Conservation (phyloP, 2,888 invertebrate species). For the Heliconius ismenius region DNA sequence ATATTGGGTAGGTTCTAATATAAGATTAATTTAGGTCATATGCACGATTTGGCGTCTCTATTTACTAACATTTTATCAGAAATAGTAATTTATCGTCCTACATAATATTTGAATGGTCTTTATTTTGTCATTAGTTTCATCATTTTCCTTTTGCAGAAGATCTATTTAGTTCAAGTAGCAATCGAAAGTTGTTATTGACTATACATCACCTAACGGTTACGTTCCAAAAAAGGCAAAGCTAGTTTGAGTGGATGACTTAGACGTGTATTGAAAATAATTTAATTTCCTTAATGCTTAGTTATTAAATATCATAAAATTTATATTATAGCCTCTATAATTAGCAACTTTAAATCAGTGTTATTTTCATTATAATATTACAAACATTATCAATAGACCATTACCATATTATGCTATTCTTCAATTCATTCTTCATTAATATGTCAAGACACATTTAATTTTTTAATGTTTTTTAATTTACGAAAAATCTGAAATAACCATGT, state of each 20-base stretch:
- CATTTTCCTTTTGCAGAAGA: conserved; percentile 30
- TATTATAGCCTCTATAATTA: neutral
- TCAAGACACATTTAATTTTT: too few relatives aligned
- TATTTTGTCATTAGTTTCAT: conserved; percentile 18
- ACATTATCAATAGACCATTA: neutral
- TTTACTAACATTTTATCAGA: neutral
- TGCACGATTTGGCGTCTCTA: too few relatives aligned
- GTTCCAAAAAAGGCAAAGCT: conserved; percentile 28
- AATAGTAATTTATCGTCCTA: neutral
- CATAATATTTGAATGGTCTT: neutral
- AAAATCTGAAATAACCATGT: too few relatives aligned
- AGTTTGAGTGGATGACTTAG: conserved; percentile 26
- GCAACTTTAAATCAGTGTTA: neutral
- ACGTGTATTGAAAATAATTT: conserved; percentile 4
- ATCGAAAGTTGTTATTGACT: conserved; percentile 36
- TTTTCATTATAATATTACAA: neutral
- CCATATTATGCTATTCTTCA: too few relatives aligned
- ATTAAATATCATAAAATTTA: neutral
- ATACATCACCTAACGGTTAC: conserved; percentile 35
- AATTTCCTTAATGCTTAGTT: neutral
- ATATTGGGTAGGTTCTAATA: neutral
- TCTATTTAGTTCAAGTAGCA: conserved; percentile 26
- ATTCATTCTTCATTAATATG: too few relatives aligned
- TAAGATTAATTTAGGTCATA: neutral
- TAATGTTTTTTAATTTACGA: too few relatives aligned